Percentiles rank a stretch among this genome's conserved stretches.
Conservation (phyloP, 2,888 invertebrate genomes). For the Caenorhabditis becei region DNA sequence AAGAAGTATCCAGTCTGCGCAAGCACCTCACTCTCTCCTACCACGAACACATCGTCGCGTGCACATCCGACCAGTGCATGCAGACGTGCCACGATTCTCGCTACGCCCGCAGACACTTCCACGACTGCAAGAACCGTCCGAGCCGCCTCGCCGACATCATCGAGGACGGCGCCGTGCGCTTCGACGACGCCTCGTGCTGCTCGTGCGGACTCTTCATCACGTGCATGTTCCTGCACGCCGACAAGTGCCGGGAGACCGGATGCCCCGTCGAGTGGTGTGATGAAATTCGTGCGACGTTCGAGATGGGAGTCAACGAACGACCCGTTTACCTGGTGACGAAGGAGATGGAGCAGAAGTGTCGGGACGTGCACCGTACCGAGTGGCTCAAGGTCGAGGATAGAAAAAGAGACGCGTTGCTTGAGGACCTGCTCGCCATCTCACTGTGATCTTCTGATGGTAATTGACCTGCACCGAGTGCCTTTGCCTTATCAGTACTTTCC, state of each 20-base stretch:
- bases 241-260: constrained; percentile 3
- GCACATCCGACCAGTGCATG: not conserved
- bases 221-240: constrained; percentile 41
- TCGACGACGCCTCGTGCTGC: constrained; percentile 13
- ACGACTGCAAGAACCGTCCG: constrained; percentile 1
- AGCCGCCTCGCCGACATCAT: constrained; percentile 7
- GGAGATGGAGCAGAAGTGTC: constrained; percentile 20
- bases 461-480: not conserved
- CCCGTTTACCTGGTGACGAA: constrained; percentile 9
- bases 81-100: constrained; percentile 16
- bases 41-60: constrained; percentile 36
- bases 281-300: constrained; percentile 17
- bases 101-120: constrained; percentile 14
- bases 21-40: constrained; percentile 43
- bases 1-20: not conserved
- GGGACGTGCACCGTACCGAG: constrained; percentile 14
- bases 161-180: constrained; percentile 15
- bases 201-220: constrained; percentile 39
- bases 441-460: constrained; percentile 23
- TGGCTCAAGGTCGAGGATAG: constrained; percentile 30
- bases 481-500: not conserved
- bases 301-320: constrained; percentile 7
- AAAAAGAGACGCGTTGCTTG: not conserved
- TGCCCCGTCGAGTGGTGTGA: constrained; percentile 32
- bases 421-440: constrained; percentile 4